These are phyloP conservation scores for Hydrotaea cyrtoneurina DNA, from an alignment of 2,888 invertebrate species.

Conservation along the genomic window DNA sequence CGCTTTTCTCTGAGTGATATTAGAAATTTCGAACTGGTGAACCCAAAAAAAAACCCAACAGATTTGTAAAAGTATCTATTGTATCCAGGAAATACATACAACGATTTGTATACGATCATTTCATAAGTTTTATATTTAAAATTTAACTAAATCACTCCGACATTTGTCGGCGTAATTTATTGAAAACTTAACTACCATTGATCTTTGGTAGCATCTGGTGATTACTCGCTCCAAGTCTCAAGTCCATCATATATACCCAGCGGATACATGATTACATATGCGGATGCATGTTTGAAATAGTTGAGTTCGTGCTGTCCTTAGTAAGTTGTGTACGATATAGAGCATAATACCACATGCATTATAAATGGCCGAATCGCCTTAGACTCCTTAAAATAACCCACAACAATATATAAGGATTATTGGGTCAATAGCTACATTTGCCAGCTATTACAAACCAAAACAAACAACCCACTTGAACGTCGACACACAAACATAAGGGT, in stretches of 20 bases:
- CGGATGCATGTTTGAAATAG: background rate
- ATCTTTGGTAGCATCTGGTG: too few species aligned
- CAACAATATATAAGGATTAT: conserved; percentile 11
- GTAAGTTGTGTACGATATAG: background rate
- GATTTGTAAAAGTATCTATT: too few species aligned
- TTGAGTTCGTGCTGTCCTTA: background rate
- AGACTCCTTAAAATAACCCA: conserved; percentile 14
- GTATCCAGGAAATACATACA: too few species aligned
- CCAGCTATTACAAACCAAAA: conserved; percentile 2
- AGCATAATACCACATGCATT: background rate
- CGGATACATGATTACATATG: background rate
- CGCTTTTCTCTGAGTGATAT: too few species aligned
- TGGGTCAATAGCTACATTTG: conserved; percentile 31
- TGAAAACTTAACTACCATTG: too few species aligned
- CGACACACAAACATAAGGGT: background rate
- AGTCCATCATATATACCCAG: background rate
- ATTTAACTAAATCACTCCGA: too few species aligned
- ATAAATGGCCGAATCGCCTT: conserved; percentile 4
- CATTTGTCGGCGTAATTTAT: too few species aligned
- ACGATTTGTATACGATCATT: too few species aligned
- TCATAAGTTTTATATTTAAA: too few species aligned
- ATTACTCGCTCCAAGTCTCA: too few species aligned
- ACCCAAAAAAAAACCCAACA: too few species aligned
- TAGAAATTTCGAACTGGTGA: too few species aligned
- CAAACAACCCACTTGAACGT: background rate